Conservation (phyloP, 2,888 invertebrate genomes). For the Folsomia candida region DNA sequence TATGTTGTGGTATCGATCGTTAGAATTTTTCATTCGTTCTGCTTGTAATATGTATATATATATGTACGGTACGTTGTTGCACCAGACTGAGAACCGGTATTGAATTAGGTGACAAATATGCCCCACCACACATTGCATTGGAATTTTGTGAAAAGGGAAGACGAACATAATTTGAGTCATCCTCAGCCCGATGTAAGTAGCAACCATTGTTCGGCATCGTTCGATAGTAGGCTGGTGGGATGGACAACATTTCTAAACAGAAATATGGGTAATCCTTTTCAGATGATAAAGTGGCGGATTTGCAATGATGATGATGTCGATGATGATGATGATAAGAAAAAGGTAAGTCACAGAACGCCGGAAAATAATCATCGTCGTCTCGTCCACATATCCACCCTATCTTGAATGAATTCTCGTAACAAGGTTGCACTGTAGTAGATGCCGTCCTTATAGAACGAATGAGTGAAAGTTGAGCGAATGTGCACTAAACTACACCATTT, state of each 20-base stretch:
- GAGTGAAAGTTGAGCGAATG: conserved; percentile 2
- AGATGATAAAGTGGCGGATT: conserved; percentile 22
- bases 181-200: conserved; percentile 7
- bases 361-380: background rate
- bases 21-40: background rate
- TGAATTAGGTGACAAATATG: conserved; percentile 13
- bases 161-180: background rate
- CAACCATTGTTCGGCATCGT: conserved; percentile 3
- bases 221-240: conserved; percentile 11
- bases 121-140: conserved; percentile 3
- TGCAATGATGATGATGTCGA: background rate
- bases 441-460: background rate
- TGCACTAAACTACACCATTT: background rate
- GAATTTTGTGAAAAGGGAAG: background rate
- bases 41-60: background rate
- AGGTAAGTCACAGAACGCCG: background rate
- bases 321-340: background rate
- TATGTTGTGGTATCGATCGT: background rate
- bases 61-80: too few species aligned
- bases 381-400: too few species aligned
- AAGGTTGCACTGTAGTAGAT: too few species aligned
- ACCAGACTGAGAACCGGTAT: conserved; percentile 20
- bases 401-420: too few species aligned
- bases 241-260: conserved; percentile 36
- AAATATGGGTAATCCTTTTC: conserved; percentile 43